phyloP scores from a whole-genome alignment of 2,888 invertebrate genomes.

The Hydraecia micacea region DNA sequence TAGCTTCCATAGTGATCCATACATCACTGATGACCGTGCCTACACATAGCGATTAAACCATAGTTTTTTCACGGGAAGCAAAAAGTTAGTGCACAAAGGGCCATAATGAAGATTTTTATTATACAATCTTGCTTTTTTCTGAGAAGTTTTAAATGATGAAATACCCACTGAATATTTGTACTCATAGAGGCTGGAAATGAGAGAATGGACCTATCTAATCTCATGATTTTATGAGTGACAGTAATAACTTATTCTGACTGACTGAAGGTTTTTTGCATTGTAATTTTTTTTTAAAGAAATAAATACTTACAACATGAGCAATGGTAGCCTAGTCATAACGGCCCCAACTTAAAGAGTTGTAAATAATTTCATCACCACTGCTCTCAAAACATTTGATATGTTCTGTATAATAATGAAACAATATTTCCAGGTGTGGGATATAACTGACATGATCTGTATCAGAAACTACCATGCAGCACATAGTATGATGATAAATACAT shows the following conservation, averaged over 20 bases:
- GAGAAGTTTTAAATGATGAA: not conserved
- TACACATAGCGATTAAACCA: too few species aligned
- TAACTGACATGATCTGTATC: constrained; percentile 84
- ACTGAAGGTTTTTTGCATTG: not conserved
- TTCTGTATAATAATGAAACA: constrained; percentile 21
- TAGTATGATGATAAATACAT: constrained; percentile 82
- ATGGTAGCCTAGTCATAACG: too few species aligned
- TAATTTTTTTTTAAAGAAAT: not conserved
- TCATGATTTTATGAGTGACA: too few species aligned
- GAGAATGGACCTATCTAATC: too few species aligned
- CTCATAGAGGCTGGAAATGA: not conserved
- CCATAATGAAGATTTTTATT: not conserved
- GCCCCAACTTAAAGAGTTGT: not conserved
- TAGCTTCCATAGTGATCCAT: too few species aligned
- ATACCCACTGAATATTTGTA: not conserved
- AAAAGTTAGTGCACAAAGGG: too few species aligned
- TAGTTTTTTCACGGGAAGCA: too few species aligned
- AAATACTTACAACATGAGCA: not conserved
- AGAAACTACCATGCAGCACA: constrained; percentile 88
- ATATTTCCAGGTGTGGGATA: constrained; percentile 86
- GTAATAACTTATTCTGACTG: not conserved
- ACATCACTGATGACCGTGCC: too few species aligned
- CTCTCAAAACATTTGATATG: not conserved
- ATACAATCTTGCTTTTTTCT: not conserved
- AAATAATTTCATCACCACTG: not conserved